A percentile compares a stretch with the other conserved stretches of the same genome.
Evolutionary conservation across 2,888 invertebrate species (phyloP).

Genomic region (Dimorphilus gyrociliatus): DNA sequence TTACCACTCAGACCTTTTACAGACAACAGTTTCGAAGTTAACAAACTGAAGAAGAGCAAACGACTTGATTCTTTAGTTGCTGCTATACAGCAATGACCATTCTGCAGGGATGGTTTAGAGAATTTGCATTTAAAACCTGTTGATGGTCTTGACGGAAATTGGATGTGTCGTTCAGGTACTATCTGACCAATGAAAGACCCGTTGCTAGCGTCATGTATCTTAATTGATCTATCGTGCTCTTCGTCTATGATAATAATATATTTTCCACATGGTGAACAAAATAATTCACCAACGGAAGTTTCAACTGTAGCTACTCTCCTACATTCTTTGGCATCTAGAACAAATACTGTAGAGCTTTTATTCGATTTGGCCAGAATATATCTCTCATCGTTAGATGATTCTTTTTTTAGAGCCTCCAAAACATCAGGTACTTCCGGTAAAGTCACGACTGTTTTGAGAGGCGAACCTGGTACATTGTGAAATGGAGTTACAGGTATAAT

Average conservation of each 20-base stretch:
- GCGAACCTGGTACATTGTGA: slow-evolving; percentile 23
- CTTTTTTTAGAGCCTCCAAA: slow-evolving; percentile 16
- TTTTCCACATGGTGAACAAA: slow-evolving; percentile 21
- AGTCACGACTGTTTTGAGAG: slow-evolving; percentile 21
- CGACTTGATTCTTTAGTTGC: too few species aligned
- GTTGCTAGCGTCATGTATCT: slow-evolving; percentile 23
- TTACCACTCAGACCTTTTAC: too few species aligned
- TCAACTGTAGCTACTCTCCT: slow-evolving; percentile 17
- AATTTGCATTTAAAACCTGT: too few species aligned
- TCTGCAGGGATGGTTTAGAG: too few species aligned
- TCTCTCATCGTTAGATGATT: slow-evolving; percentile 14
- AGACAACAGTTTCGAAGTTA: too few species aligned
- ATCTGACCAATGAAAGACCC: slow-evolving; percentile 29
- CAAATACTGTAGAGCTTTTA: slow-evolving; percentile 16
- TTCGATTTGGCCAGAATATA: slow-evolving; percentile 19
- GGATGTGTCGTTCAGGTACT: slow-evolving; percentile 29
- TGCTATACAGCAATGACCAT: too few species aligned
- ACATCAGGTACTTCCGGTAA: slow-evolving; percentile 12
- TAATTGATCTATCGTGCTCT: slow-evolving; percentile 25
- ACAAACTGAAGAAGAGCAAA: too few species aligned
- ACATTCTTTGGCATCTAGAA: slow-evolving; percentile 24
- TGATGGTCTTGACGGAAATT: too few species aligned
- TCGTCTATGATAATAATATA: slow-evolving; percentile 26
- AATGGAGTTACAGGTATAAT: slow-evolving; percentile 31
- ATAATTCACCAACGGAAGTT: slow-evolving; percentile 26